Evolutionary conservation across 1,140 invertebrate species (phyloP).

Genomic region (Camponotus pennsylvanicus): DNA sequence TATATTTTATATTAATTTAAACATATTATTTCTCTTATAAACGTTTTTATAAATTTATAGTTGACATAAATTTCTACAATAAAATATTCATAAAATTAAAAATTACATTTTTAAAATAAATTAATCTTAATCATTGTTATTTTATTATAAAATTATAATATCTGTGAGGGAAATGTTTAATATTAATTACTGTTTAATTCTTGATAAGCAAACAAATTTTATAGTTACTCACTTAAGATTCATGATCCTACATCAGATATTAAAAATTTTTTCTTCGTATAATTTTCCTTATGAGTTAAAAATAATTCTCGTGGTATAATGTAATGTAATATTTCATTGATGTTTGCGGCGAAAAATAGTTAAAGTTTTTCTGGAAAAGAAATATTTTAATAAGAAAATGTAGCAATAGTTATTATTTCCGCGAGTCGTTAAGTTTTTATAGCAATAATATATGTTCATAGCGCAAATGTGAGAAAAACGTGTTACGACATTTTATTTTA

Average conservation of each 20-base stretch:
- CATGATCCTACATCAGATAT: too few relatives aligned
- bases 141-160: conserved; percentile 15
- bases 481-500: neutral
- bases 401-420: neutral
- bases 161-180: neutral
- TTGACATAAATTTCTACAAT: neutral
- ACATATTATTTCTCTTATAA: neutral
- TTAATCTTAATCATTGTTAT: neutral
- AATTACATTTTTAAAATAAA: neutral
- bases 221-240: neutral
- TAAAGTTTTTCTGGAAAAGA: conserved; percentile 42
- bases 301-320: conserved; percentile 28
- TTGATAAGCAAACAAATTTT: neutral
- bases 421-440: conserved; percentile 28
- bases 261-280: too few relatives aligned
- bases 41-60: too few relatives aligned
- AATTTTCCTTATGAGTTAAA: too few relatives aligned
- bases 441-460: conserved; percentile 42
- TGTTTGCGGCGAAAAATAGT: conserved; percentile 4
- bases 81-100: neutral
- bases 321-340: conserved; percentile 24
- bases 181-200: conserved; percentile 15
- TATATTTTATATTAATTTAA: neutral
- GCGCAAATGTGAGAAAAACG: neutral
- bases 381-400: neutral